Conservation (phyloP, 2,113 vertebrate species). For the Oncorhynchus clarkii region DNA sequence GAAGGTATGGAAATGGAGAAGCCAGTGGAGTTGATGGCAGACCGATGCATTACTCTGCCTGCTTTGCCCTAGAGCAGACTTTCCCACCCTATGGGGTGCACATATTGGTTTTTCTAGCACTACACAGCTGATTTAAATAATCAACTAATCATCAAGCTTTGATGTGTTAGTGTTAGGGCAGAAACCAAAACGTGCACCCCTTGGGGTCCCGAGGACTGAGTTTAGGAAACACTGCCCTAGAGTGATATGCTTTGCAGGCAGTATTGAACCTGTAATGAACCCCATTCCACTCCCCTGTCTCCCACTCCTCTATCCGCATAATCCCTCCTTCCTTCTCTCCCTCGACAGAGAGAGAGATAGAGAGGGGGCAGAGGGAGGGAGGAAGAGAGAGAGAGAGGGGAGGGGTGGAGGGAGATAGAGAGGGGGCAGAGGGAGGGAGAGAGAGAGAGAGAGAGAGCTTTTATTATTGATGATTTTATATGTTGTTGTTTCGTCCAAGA, state of each 20-base stretch:
- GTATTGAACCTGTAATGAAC: constrained; percentile 56
- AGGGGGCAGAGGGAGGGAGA: not conserved
- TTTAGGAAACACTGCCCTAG: constrained; percentile 20
- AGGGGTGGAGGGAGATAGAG: too few relatives aligned
- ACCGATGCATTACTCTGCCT: constrained; percentile 43
- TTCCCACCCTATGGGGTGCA: constrained; percentile 17
- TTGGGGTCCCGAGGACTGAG: too few relatives aligned
- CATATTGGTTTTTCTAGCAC: too few relatives aligned
- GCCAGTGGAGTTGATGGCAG: constrained; percentile 56
- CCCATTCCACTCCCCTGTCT: constrained; percentile 46
- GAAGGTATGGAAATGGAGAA: constrained; percentile 32
- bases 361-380: not conserved
- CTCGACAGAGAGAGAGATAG: not conserved
- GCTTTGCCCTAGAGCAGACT: too few relatives aligned
- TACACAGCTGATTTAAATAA: too few relatives aligned
- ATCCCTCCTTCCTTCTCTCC: not conserved
- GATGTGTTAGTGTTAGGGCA: too few relatives aligned
- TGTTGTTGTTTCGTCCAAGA: too few relatives aligned
- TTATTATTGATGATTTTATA: too few relatives aligned
- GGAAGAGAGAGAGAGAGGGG: too few relatives aligned
- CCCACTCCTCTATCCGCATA: constrained; percentile 30
- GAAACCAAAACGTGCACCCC: too few relatives aligned
- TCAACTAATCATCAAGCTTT: too few relatives aligned
- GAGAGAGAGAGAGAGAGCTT: too few relatives aligned
- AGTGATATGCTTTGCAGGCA: constrained; percentile 45